Evolutionary conservation across 2,888 invertebrate genomes (phyloP).

Genomic region (Atrina japonica): DNA sequence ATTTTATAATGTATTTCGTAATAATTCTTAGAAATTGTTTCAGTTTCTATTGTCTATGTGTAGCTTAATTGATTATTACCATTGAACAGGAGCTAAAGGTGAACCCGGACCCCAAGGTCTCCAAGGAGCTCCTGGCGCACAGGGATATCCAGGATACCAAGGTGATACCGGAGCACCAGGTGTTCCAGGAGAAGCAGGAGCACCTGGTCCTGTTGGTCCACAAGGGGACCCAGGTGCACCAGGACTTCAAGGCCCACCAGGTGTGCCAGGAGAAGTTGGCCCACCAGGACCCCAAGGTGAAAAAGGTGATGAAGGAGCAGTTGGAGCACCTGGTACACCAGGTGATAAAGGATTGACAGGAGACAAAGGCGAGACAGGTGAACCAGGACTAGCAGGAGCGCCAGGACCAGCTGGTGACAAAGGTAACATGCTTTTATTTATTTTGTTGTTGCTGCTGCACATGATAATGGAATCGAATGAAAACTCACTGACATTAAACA

Average conservation of each 20-base stretch:
- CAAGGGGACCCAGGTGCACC: constrained; percentile 34
- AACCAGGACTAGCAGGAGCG: constrained; percentile 83
- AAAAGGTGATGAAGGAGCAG: constrained; percentile 65
- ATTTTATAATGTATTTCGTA: too few relatives aligned
- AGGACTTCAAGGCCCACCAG: constrained; percentile 53
- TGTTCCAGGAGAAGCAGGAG: constrained; percentile 21
- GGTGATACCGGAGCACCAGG: constrained; percentile 24
- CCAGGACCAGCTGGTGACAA: constrained; percentile 82
- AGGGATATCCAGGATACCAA: constrained; percentile 10
- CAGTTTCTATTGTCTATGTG: too few relatives aligned
- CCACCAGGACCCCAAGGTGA: constrained; percentile 83
- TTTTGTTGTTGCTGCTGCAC: constrained; percentile 78
- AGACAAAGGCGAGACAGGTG: constrained; percentile 80
- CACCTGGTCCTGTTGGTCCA: not conserved
- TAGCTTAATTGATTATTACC: too few relatives aligned
- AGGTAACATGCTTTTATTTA: not conserved
- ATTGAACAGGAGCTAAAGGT: constrained; percentile 58
- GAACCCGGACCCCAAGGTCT: constrained; percentile 55
- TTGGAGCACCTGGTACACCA: constrained; percentile 24
- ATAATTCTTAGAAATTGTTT: too few relatives aligned
- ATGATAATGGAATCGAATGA: too few relatives aligned
- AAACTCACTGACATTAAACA: too few relatives aligned
- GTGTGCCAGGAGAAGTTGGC: constrained; percentile 82
- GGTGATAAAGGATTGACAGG: constrained; percentile 35
- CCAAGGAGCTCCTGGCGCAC: constrained; percentile 37